Evolutionary conservation across 37 sponge, comb jelly and placozoan genomes (phyloP).

Genomic region (Dysidea cf. avara): DNA sequence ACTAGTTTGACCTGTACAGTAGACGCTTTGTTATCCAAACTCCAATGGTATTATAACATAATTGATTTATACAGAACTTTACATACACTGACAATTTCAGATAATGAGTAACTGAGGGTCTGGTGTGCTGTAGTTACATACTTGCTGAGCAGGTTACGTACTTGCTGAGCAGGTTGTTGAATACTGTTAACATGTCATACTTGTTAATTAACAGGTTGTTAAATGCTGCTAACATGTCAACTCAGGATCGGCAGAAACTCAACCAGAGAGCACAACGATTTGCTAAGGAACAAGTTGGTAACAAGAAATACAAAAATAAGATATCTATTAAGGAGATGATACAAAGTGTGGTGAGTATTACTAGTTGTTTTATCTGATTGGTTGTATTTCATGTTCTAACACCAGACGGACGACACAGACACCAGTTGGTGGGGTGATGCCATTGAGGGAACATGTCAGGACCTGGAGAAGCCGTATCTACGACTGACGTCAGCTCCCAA

Average conservation of each 20-base stretch:
- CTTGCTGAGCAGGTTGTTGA: no score
- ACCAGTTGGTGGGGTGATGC: conserved; percentile 46
- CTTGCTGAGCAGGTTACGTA: no score
- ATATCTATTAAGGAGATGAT: conserved; percentile 59
- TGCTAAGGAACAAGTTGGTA: conserved; percentile 15
- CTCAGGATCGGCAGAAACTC: conserved; percentile 45
- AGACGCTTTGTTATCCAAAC: background rate
- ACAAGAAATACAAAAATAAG: conserved; percentile 43
- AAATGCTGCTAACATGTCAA: conserved; percentile 1
- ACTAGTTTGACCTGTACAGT: background rate
- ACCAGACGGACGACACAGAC: conserved; percentile 49
- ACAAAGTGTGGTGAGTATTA: conserved; percentile 30
- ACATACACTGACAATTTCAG: no score
- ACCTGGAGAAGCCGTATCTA: conserved; percentile 94
- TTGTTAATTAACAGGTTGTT: conserved; percentile 36
- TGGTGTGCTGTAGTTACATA: no score
- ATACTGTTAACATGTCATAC: no score
- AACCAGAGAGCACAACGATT: conserved; percentile 57
- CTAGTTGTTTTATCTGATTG: background rate
- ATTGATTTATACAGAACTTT: conserved; percentile 4
- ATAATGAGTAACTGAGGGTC: no score
- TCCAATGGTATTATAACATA: background rate
- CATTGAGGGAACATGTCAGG: conserved; percentile 81
- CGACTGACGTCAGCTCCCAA: conserved; percentile 97
- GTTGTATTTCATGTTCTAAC: background rate